Base-by-base conservation (phyloP, 2,888 invertebrate genomes). In the Caenorhabditis afra region DNA sequence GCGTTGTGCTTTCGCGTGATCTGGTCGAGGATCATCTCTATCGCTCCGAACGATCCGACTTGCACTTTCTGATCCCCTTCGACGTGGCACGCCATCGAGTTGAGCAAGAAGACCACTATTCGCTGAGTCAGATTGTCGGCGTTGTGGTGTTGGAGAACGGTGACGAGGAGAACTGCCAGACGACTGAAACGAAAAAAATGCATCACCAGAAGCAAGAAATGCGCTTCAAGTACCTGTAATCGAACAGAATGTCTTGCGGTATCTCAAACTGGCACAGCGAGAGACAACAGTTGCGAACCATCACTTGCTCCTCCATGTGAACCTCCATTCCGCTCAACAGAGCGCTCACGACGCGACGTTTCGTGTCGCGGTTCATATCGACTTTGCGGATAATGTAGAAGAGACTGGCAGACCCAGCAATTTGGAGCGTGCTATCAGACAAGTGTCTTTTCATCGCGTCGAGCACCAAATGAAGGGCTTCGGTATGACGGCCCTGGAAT, bases 281-380 rank as follows among this genome's bases (percentile, higher is more conserved):
- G 76, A 97, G 93, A 91, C 97, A 97, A 62, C 96, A 96, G 91
- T 98, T 97, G 66, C 97, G 93, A 93, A 97, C 95, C 96, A 97
- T 96, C 91, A 85, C 85, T 71, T 87, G 88, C 66, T 88, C 87
- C 49, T 89, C 89, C 81, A 88, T 85, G 62, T 87, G 87, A 23
- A 81, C 84, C 70, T 89, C 88, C 88, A 89, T 87, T 12, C 87
- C 89, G 55, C 80, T 81, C 1, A 89, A 73, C 35, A 90, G 77
- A 1, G 87, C 87, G 8, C 75, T 65, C 16, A 90, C 85, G 7
- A 90, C 90, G 14, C 66, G 66, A 55, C 86, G 82, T 62, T 89
- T 89, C 22, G 88, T 88, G 64, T 83, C 81, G 37, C 86, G 57
- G 59, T 87, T 88, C 90, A 90, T 89, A 18, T 81, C 64, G 3